Conservation (phyloP, 2,113 vertebrate genomes). For the Nothocercus nigrocapillus region DNA sequence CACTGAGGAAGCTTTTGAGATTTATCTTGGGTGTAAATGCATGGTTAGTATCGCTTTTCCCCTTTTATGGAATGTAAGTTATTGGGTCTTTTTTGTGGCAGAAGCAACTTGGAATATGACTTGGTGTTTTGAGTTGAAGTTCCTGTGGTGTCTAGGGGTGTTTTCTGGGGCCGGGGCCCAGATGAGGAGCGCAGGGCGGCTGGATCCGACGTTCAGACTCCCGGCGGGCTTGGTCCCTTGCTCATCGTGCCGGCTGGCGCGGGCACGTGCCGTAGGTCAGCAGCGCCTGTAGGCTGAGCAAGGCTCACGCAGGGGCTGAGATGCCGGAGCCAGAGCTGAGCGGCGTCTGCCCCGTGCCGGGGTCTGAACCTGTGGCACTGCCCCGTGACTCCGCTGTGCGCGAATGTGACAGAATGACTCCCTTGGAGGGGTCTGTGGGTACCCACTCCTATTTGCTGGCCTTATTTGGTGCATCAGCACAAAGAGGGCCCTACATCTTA, state of each 20-base stretch:
- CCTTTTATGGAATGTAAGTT: neutral
- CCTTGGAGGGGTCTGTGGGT: neutral
- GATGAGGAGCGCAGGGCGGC: neutral
- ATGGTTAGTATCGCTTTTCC: neutral
- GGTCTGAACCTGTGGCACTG: rapidly evolving
- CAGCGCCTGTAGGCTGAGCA: neutral
- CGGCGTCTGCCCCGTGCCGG: neutral
- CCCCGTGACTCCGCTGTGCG: too few relatives aligned
- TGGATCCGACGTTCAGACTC: neutral
- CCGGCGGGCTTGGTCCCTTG: neutral
- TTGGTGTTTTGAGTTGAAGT: neutral
- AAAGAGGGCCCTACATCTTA: neutral
- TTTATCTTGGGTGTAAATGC: neutral
- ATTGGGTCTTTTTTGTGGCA: neutral
- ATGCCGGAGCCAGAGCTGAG: neutral
- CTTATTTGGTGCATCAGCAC: rapidly evolving
- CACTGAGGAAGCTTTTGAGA: neutral
- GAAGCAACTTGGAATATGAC: neutral
- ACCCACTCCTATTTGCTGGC: neutral
- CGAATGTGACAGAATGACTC: neutral
- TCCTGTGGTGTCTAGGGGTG: neutral
- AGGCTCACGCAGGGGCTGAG: neutral
- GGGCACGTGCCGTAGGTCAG: too few relatives aligned
- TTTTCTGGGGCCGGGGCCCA: neutral
- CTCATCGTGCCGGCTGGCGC: neutral